phyloP scores from a whole-genome alignment of 2,888 invertebrate species.

The Silvanus unidentatus region DNA sequence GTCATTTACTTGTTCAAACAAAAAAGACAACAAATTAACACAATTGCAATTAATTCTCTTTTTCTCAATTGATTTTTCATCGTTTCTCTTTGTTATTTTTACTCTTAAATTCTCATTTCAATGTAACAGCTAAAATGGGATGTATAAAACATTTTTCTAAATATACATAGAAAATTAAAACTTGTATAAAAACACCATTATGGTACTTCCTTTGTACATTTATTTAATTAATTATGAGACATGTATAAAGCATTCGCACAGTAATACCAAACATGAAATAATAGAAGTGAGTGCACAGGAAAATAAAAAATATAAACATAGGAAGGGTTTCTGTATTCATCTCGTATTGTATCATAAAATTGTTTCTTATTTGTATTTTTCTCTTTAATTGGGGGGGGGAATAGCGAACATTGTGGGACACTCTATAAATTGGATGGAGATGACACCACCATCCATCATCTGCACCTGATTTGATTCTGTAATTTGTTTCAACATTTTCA shows the following conservation, averaged over 20 bases:
- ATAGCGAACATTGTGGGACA: too few species aligned
- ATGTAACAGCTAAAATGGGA: slow-evolving; percentile 40
- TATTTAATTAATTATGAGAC: slow-evolving; percentile 51
- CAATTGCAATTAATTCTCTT: too few species aligned
- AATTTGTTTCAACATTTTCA: slow-evolving; percentile 33
- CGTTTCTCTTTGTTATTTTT: slow-evolving; percentile 12
- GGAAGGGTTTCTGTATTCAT: slow-evolving; percentile 16
- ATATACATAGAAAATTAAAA: slow-evolving; percentile 47
- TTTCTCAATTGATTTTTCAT: too few species aligned
- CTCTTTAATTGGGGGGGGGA: too few species aligned
- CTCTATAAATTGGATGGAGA: slow-evolving; percentile 14
- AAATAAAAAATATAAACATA: slow-evolving; percentile 22
- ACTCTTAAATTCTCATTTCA: slow-evolving; percentile 14
- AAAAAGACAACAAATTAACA: too few species aligned
- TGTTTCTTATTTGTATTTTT: too few species aligned
- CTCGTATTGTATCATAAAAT: too few species aligned
- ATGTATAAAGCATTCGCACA: slow-evolving; percentile 54
- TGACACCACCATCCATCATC: slow-evolving; percentile 9
- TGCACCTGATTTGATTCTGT: neutral
- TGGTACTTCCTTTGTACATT: slow-evolving; percentile 52
- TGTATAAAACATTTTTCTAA: slow-evolving; percentile 39
- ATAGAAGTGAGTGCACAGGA: slow-evolving; percentile 43
- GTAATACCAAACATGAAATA: slow-evolving; percentile 50
- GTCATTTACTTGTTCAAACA: slow-evolving; percentile 39
- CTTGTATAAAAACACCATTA: slow-evolving; percentile 49